These are phyloP conservation scores for Gavia stellata DNA, from an alignment of 2,113 vertebrate species.

Conservation along the genomic window DNA sequence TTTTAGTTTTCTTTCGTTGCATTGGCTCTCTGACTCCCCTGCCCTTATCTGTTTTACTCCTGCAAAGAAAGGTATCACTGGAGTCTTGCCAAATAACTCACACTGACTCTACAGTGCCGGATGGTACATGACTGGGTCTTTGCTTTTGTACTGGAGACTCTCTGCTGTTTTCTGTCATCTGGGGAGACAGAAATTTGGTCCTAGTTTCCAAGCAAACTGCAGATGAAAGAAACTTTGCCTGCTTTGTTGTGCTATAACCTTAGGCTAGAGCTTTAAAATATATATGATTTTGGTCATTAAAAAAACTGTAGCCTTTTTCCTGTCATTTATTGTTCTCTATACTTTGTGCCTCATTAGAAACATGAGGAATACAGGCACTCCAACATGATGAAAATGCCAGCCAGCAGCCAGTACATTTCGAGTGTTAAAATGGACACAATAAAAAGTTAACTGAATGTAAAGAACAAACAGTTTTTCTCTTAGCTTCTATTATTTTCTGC, in stretches of 20 bases:
- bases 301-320: not conserved
- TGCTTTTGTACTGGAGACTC: not conserved
- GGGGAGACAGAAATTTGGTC: not conserved
- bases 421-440: not conserved
- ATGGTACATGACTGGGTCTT: not conserved
- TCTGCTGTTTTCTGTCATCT: not conserved
- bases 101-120: rapidly evolving
- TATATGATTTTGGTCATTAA: conserved; percentile 3
- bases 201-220: conserved; percentile 6
- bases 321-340: not conserved
- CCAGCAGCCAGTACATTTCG: not conserved
- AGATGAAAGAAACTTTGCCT: not conserved
- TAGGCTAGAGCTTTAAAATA: conserved; percentile 15
- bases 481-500: not conserved
- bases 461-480: not conserved
- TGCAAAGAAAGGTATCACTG: not conserved
- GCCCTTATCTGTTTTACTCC: not conserved
- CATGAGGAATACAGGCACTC: not conserved
- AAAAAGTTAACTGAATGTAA: not conserved
- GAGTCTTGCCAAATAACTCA: not conserved
- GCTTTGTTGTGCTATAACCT: conserved; percentile 16
- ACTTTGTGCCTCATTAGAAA: not conserved
- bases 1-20: not conserved
- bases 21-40: not conserved
- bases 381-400: not conserved